These are phyloP conservation scores for Marisa cornuarietis DNA, from an alignment of 1,140 invertebrate genomes.

Conservation along the genomic window DNA sequence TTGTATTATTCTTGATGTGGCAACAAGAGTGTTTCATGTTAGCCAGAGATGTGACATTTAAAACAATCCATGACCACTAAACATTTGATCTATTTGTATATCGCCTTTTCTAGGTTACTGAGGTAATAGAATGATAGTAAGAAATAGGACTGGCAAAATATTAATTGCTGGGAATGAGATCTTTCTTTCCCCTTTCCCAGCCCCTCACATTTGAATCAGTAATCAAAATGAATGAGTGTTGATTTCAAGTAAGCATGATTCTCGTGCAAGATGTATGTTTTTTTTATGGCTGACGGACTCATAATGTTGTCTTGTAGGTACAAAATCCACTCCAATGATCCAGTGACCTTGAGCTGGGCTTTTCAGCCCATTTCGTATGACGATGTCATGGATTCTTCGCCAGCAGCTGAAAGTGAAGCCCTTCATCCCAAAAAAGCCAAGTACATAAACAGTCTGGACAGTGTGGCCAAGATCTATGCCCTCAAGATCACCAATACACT, in stretches of 20 bases:
- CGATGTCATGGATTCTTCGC: not conserved
- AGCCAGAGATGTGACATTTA: too few species aligned
- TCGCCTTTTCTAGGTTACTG: too few species aligned
- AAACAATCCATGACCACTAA: too few species aligned
- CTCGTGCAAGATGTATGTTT: not conserved
- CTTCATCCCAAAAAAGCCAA: not conserved
- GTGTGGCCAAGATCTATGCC: slow-evolving; percentile 69
- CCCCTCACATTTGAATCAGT: too few species aligned
- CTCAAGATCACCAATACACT: slow-evolving; percentile 74
- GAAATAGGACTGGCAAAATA: too few species aligned
- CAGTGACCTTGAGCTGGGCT: slow-evolving; percentile 71
- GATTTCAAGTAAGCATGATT: too few species aligned
- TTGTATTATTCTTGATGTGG: not conserved
- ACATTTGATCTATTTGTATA: too few species aligned
- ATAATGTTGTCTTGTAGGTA: slow-evolving; percentile 9
- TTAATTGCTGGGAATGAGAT: too few species aligned
- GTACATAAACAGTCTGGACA: slow-evolving; percentile 25
- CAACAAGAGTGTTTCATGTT: too few species aligned
- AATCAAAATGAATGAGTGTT: too few species aligned
- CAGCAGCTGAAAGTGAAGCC: not conserved
- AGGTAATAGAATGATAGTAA: too few species aligned
- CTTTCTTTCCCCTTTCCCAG: too few species aligned
- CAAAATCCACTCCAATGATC: slow-evolving; percentile 66
- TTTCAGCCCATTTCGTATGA: slow-evolving; percentile 69
- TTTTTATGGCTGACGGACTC: not conserved